A percentile compares a stretch with the other conserved stretches of the same genome.
Evolutionary conservation across 2,797 vertebrate species (phyloP).

Genomic region (Gobio occitaniae): DNA sequence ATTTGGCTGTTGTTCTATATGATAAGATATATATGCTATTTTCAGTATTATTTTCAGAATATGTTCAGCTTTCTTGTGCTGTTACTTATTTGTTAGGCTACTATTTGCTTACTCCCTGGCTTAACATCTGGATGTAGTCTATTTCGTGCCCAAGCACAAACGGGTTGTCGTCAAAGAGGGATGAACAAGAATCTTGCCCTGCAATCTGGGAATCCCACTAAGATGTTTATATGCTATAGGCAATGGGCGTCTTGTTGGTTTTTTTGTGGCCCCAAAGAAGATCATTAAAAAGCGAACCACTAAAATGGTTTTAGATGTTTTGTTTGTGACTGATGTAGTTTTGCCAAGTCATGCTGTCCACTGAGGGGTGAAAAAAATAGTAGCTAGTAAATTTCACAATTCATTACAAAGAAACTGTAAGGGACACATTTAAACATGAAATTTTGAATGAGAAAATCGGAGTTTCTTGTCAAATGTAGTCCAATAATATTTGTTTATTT

Average conservation of each 20-base stretch:
- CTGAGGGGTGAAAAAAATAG: background rate
- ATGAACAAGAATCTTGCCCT: background rate
- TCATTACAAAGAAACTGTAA: background rate
- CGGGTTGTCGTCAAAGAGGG: background rate
- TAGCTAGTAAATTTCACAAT: background rate
- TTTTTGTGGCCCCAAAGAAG: background rate
- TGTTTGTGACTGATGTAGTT: background rate
- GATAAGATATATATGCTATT: background rate
- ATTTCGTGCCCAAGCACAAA: background rate
- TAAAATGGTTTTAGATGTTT: background rate
- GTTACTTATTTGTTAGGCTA: background rate
- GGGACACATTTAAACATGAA: too few relatives aligned
- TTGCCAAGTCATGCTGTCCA: background rate
- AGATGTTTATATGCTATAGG: background rate
- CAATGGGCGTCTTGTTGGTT: background rate
- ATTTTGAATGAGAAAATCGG: too few relatives aligned
- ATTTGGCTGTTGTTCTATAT: background rate
- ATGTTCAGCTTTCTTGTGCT: conserved; percentile 17
- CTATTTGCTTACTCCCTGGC: background rate
- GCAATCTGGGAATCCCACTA: background rate
- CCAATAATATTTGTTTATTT: too few relatives aligned
- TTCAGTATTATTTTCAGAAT: conserved; percentile 3
- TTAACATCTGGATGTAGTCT: background rate
- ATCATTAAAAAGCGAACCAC: background rate
- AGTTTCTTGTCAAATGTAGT: too few relatives aligned